Percentiles rank a stretch among this genome's conserved stretches.
Conservation (phyloP, 2,797 vertebrate species). For the Acipenser ruthenus region DNA sequence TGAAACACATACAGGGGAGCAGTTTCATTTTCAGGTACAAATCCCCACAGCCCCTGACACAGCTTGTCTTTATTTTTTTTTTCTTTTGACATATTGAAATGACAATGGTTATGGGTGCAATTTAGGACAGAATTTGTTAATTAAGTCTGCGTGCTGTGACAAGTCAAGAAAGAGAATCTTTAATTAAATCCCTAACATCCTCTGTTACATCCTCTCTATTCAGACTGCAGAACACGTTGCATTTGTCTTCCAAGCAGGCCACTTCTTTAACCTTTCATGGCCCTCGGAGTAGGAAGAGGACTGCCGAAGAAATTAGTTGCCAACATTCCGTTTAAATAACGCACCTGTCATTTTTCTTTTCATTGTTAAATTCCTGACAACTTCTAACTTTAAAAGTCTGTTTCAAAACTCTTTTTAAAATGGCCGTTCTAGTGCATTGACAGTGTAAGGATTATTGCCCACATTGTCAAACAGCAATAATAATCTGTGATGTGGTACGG, state of each 20-base stretch:
- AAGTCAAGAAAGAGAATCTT: conserved; percentile 11
- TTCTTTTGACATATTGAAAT: no score
- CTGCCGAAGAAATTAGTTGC: not conserved
- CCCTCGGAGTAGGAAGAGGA: not conserved
- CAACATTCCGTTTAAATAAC: no score
- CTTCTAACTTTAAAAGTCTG: no score
- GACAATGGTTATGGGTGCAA: not conserved
- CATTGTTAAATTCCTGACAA: no score
- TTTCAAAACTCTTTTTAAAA: no score
- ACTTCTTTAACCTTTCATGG: not conserved
- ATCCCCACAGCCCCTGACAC: not conserved
- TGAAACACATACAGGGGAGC: not conserved
- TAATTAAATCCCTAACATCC: conserved; percentile 26
- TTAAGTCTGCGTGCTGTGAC: conserved; percentile 11
- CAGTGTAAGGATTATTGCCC: no score
- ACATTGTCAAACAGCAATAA: no score
- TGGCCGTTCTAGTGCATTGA: no score
- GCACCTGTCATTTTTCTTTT: no score
- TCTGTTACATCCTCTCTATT: conserved; percentile 13
- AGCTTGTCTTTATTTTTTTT: not conserved
- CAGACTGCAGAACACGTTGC: conserved; percentile 4
- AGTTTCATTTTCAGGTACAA: not conserved
- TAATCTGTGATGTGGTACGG: no score
- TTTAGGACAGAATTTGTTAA: not conserved
- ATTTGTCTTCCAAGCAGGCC: not conserved